Percentiles rank a stretch among this genome's conserved stretches.
These are phyloP conservation scores for Patiria pectinifera DNA, from an alignment of 53 echinoderm and acorn worm species.

Conservation along the genomic window DNA sequence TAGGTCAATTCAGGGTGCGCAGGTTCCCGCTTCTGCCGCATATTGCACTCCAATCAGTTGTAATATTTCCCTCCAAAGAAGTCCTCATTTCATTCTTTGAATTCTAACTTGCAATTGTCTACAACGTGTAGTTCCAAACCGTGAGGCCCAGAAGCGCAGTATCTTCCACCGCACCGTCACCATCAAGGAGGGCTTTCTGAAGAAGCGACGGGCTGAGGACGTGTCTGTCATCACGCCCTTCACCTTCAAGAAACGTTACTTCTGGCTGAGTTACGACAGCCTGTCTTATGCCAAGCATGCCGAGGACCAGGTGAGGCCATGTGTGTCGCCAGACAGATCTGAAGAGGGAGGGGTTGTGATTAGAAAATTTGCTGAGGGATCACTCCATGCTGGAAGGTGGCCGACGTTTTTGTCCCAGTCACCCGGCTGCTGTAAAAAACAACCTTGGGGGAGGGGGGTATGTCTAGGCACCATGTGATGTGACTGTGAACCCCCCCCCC, in stretches of 20 bases:
- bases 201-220: slow-evolving; percentile 67
- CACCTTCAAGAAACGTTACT: slow-evolving; percentile 73
- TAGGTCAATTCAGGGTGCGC: too few species aligned
- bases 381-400: too few species aligned
- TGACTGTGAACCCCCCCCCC: too few species aligned
- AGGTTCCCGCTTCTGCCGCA: too few species aligned
- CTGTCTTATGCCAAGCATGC: slow-evolving; percentile 70
- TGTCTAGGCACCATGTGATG: too few species aligned
- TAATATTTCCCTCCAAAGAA: not conserved
- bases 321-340: too few species aligned
- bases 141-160: slow-evolving; percentile 67
- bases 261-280: slow-evolving; percentile 70
- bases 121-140: slow-evolving; percentile 25
- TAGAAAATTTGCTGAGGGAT: too few species aligned
- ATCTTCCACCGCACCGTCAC: slow-evolving; percentile 67
- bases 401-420: too few species aligned
- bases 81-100: not conserved
- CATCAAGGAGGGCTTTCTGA: slow-evolving; percentile 63
- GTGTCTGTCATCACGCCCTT: slow-evolving; percentile 68
- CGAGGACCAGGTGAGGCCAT: slow-evolving; percentile 49
- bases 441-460: too few species aligned
- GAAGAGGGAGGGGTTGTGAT: too few species aligned
- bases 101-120: not conserved
- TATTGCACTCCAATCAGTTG: not conserved
- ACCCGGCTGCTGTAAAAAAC: too few species aligned